Conservation (phyloP, 2,113 vertebrate species). For the Microtus montanus region DNA sequence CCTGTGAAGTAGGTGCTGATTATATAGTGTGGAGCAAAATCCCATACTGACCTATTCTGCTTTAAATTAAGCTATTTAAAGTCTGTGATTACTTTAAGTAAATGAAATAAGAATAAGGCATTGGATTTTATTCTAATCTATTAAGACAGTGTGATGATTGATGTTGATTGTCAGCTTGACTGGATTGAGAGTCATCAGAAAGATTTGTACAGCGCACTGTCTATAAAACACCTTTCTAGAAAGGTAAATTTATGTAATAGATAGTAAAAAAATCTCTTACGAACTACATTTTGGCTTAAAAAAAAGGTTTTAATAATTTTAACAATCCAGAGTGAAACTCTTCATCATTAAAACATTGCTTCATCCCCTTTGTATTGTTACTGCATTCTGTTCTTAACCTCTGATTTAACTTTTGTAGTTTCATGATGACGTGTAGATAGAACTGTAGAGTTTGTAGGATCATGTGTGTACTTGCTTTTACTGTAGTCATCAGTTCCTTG, state of each 20-base stretch:
- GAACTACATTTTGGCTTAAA: background rate
- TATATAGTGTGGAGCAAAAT: background rate
- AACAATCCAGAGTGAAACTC: background rate
- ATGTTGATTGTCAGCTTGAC: background rate
- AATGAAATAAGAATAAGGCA: background rate
- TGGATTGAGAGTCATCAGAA: background rate
- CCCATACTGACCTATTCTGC: background rate
- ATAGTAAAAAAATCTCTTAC: background rate
- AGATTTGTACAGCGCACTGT: background rate
- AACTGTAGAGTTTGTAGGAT: too few species aligned
- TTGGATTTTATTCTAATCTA: background rate
- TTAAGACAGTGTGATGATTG: background rate
- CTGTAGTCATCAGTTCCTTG: background rate
- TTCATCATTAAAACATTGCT: background rate
- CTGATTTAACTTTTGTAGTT: background rate
- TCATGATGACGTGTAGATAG: background rate
- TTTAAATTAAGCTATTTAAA: constrained; percentile 2
- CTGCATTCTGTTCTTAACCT: background rate
- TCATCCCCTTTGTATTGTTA: background rate
- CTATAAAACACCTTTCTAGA: background rate
- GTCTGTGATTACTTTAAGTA: background rate
- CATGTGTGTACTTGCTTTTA: background rate
- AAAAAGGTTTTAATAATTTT: background rate
- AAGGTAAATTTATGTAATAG: background rate
- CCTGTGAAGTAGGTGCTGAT: background rate